Percentiles rank a stretch among this genome's conserved stretches.
Conservation (phyloP, 2,797 vertebrate species). For the Sebastes iracundus region DNA sequence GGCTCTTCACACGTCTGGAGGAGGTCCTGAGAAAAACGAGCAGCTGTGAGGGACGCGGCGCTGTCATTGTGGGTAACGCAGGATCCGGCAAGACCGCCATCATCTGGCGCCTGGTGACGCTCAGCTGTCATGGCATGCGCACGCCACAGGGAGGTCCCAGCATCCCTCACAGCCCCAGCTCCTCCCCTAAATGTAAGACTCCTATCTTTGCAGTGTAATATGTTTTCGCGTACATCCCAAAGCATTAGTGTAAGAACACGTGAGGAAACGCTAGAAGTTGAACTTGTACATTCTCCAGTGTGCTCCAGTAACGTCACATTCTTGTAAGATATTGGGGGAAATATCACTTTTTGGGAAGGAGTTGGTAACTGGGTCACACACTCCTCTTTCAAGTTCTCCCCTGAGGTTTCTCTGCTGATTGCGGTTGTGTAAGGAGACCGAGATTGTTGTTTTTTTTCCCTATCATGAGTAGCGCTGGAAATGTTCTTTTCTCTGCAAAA, state of each 20-base stretch:
- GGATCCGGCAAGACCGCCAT: slow-evolving; percentile 97
- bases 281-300: slow-evolving; percentile 3
- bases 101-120: slow-evolving; percentile 93
- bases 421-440: slow-evolving; percentile 60
- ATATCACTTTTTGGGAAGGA: slow-evolving; percentile 39
- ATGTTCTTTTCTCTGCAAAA: slow-evolving; percentile 24
- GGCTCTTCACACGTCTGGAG: slow-evolving; percentile 93
- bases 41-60: slow-evolving; percentile 87
- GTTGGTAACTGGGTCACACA: slow-evolving; percentile 66
- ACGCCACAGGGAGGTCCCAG: slow-evolving; percentile 86
- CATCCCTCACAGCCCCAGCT: slow-evolving; percentile 87
- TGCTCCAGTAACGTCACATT: slow-evolving; percentile 13
- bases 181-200: slow-evolving; percentile 89
- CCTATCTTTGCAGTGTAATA: neutral
- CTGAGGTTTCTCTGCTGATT: slow-evolving; percentile 71
- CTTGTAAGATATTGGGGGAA: slow-evolving; percentile 22
- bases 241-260: neutral
- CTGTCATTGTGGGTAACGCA: slow-evolving; percentile 90
- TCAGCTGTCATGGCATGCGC: slow-evolving; percentile 94
- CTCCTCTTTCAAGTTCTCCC: slow-evolving; percentile 68
- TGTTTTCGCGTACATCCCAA: neutral
- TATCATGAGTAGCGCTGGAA: slow-evolving; percentile 33
- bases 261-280: neutral
- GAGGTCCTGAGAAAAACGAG: slow-evolving; percentile 85
- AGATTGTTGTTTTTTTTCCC: slow-evolving; percentile 31